Percentiles rank a stretch among this genome's conserved stretches.
Evolutionary conservation across 1,140 invertebrate genomes (phyloP).

Genomic region (Apis cerana): DNA sequence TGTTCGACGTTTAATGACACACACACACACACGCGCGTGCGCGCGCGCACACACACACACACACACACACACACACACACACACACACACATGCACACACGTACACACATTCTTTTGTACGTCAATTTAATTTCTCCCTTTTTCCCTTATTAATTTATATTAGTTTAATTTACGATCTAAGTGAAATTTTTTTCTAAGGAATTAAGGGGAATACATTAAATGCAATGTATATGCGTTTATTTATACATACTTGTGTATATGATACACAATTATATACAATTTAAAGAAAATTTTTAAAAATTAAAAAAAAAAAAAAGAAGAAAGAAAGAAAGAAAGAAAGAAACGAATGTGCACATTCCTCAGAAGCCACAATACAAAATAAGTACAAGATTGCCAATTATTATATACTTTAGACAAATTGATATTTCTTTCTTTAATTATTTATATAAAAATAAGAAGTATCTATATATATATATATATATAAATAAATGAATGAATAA

Average conservation of each 20-base stretch:
- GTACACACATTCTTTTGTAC: slow-evolving; percentile 18
- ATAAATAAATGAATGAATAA: slow-evolving; percentile 65
- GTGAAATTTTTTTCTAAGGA: background rate
- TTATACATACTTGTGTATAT: slow-evolving; percentile 26
- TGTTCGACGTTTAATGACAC: slow-evolving; percentile 14
- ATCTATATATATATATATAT: slow-evolving; percentile 69
- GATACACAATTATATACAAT: slow-evolving; percentile 31
- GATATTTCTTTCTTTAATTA: slow-evolving; percentile 71
- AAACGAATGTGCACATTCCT: slow-evolving; percentile 78
- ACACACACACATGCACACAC: no score
- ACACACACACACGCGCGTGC: no score
- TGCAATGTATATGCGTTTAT: slow-evolving; percentile 35
- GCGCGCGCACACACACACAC: background rate
- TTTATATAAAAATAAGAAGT: slow-evolving; percentile 73
- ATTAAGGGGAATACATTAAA: slow-evolving; percentile 13
- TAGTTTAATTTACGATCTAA: slow-evolving; percentile 10
- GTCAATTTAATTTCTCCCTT: background rate
- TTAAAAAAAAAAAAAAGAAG: no score
- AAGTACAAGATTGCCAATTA: slow-evolving; percentile 80
- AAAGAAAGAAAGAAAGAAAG: background rate
- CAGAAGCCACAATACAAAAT: slow-evolving; percentile 71
- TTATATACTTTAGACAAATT: slow-evolving; percentile 71
- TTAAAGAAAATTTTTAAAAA: slow-evolving; percentile 20
- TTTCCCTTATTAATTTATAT: slow-evolving; percentile 36
- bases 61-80: background rate